Base-by-base conservation (phyloP, 2,888 invertebrate species). In the Eupeodes luniger region DNA sequence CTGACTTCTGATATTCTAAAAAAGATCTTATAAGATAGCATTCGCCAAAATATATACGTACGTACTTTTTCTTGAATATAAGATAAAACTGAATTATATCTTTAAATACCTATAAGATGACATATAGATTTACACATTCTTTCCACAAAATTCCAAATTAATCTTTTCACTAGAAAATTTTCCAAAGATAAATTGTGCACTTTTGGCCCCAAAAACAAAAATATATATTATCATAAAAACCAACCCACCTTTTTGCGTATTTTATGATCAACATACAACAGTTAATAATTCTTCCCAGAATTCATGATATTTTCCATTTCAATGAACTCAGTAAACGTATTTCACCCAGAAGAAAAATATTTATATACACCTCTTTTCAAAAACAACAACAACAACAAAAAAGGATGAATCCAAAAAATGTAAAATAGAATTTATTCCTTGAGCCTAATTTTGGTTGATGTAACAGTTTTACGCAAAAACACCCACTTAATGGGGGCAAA, bases 251-350 rank as follows among this genome's bases (percentile, higher is more conserved):
- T 27, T 61, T 36, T n/a, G 44, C 19, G 62, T 44, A 16, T 12
- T 64, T 64, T 44, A 40, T 12, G 3, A 34, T 12, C 9, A 64
- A 47, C 19, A 3, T 34, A 51, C 40, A 55, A 12, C 40, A 49
- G 55, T 55, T 70, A 69, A 76, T 69, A 40, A 40, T 40, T 40
- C 76, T 55, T 36, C 53, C 11, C 61, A 62, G 69, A 76, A 69
- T 55, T 76, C 76, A 36, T 76, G 67, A 81, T 81, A 81, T 76
- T 81, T 81, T 81, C 81, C 44, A 76, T 69, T 67, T 51, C 53
- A 69, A 69, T 55, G 55, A 69, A 76, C 47, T 12, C 47, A 11
- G 75, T 27, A 64, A 47, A 81, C 49, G 44, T 51, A 57, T 49
- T 67, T 14, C 51, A 49, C 36, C 12, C 62, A 44, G 44, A 44